Percentiles rank a stretch among this genome's conserved stretches.
Conservation (phyloP, 2,113 vertebrate genomes). For the Mungos mungo region DNA sequence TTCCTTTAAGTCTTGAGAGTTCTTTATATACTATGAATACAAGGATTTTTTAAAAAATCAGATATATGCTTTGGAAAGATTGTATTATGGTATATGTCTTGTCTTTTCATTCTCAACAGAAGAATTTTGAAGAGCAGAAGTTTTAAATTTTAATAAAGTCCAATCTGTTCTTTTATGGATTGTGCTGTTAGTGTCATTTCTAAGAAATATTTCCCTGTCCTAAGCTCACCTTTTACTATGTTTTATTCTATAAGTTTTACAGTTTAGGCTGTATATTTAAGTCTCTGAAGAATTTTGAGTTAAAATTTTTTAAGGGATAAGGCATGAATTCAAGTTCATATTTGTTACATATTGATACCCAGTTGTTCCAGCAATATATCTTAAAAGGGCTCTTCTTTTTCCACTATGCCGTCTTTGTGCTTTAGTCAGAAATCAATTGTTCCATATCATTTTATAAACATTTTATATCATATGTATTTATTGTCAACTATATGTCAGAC, state of each 20-base stretch:
- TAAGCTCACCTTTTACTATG: background rate
- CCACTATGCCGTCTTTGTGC: background rate
- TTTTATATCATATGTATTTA: background rate
- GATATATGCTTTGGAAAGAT: background rate
- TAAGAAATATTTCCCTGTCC: background rate
- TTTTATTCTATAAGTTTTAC: background rate
- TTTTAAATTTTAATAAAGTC: slow-evolving; percentile 37
- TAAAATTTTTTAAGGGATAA: background rate
- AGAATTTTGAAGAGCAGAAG: slow-evolving; percentile 35
- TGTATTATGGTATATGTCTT: background rate
- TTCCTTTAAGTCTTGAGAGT: slow-evolving; percentile 20
- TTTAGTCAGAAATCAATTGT: slow-evolving; percentile 25
- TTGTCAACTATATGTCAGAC: background rate
- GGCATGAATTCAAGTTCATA: background rate
- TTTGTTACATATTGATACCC: background rate
- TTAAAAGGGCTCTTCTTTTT: background rate
- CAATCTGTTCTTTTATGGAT: background rate
- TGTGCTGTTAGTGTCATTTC: background rate
- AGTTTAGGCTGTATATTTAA: slow-evolving; percentile 18
- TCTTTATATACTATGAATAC: background rate
- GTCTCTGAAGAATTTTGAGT: background rate
- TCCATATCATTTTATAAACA: slow-evolving; percentile 24
- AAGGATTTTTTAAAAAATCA: background rate
- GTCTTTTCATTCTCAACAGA: background rate
- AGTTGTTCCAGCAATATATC: background rate